These are phyloP conservation scores for Phoxinus phoxinus DNA, from an alignment of 2,113 vertebrate genomes.

Conservation along the genomic window DNA sequence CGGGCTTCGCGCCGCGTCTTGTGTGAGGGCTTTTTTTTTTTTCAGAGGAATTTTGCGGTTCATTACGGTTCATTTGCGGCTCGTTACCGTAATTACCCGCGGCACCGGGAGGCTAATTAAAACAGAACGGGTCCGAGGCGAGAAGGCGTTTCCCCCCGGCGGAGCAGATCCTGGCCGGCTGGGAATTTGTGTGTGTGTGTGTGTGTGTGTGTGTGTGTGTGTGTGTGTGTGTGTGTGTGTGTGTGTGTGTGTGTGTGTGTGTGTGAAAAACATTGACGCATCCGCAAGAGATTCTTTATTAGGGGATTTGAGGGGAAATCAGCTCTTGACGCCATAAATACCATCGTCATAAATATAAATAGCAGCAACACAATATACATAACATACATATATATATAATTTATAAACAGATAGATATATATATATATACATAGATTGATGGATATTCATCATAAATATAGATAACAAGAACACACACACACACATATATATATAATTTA, in stretches of 20 bases:
- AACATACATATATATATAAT: background rate
- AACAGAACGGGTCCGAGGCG: constrained; percentile 52
- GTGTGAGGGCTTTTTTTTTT: constrained; percentile 38
- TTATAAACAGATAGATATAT: too few relatives aligned
- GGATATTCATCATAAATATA: too few relatives aligned
- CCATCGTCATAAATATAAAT: background rate
- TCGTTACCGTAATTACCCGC: constrained; percentile 62
- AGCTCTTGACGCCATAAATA: background rate
- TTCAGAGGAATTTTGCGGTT: constrained; percentile 55
- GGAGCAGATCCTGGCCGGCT: constrained; percentile 39
- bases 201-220: constrained; percentile 12
- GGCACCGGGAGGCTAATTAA: constrained; percentile 60
- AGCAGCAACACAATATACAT: background rate
- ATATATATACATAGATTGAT: too few relatives aligned
- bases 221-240: constrained; percentile 10
- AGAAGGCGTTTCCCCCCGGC: constrained; percentile 43
- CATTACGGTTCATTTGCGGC: constrained; percentile 59
- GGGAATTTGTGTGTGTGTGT: constrained; percentile 30
- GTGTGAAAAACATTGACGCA: constrained; percentile 11
- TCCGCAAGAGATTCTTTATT: constrained; percentile 9
- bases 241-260: background rate
- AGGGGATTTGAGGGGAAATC: background rate
- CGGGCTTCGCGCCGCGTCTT: constrained; percentile 24
- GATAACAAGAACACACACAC: too few relatives aligned
- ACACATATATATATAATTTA: too few relatives aligned